Conservation (phyloP, 2,888 invertebrate genomes). For the Perizoma affinitatum region DNA sequence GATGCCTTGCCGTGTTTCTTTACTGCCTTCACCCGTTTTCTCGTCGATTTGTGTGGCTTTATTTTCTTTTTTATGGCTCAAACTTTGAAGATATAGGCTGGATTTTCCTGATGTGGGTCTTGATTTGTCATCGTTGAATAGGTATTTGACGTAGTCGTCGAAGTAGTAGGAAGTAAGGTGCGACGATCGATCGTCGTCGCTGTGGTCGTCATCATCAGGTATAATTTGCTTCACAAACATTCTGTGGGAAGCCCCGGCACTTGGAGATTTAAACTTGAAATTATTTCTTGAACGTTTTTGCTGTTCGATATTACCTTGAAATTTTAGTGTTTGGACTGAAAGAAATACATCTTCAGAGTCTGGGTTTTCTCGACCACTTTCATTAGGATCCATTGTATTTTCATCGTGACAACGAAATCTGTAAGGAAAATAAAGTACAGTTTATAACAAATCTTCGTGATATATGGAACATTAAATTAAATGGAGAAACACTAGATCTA, state of each 20-base stretch:
- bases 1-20: conserved; percentile 42
- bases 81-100: conserved; percentile 53
- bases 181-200: conserved; percentile 59
- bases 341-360: conserved; percentile 61
- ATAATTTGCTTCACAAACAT: conserved; percentile 75
- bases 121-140: conserved; percentile 61
- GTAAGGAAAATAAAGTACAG: neutral
- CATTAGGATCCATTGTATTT: conserved; percentile 35
- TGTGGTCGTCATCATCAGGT: conserved; percentile 48
- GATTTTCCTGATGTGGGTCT: conserved; percentile 68
- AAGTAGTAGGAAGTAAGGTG: conserved; percentile 66
- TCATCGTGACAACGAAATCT: conserved; percentile 60
- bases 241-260: conserved; percentile 60
- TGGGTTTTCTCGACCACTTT: conserved; percentile 40
- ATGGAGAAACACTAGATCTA: no score
- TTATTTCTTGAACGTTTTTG: conserved; percentile 61
- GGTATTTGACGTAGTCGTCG: conserved; percentile 71
- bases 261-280: conserved; percentile 68
- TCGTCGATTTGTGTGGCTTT: conserved; percentile 59
- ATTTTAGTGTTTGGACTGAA: conserved; percentile 73
- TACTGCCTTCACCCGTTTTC: conserved; percentile 39
- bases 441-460: neutral
- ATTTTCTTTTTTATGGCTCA: conserved; percentile 54
- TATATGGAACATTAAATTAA: neutral
- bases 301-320: conserved; percentile 61